Evolutionary conservation across 2,797 vertebrate genomes (phyloP).

Genomic region (Mormyrus hasselquistii): DNA sequence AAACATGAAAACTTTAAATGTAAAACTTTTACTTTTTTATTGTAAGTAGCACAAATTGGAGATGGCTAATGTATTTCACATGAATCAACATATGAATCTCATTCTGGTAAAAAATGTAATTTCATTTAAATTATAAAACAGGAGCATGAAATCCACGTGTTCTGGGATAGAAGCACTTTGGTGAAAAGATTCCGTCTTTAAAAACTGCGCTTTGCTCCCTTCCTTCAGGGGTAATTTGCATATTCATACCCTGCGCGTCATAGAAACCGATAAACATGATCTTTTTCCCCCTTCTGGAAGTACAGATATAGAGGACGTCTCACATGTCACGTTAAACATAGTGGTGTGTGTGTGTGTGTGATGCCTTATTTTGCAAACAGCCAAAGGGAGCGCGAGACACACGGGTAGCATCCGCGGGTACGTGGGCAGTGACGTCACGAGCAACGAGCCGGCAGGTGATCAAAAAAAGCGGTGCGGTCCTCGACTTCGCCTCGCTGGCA

Average conservation of each 20-base stretch:
- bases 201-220: neutral
- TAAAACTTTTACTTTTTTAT: neutral
- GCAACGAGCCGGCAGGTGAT: neutral
- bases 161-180: neutral
- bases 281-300: conserved; percentile 27
- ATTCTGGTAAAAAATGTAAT: conserved; percentile 6
- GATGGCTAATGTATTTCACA: neutral
- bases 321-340: neutral
- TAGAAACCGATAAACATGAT: conserved; percentile 36
- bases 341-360: neutral
- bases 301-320: conserved; percentile 49
- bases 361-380: neutral
- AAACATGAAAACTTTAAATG: neutral
- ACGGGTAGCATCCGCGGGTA: neutral
- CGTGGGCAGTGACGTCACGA: conserved; percentile 31
- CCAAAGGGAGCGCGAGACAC: neutral
- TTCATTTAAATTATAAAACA: neutral
- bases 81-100: neutral
- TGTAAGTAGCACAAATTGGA: neutral
- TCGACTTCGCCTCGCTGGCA: neutral
- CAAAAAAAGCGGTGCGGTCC: neutral
- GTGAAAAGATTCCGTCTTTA: neutral
- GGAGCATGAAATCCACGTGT: neutral
- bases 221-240: conserved; percentile 43
- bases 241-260: conserved; percentile 55